Base-by-base conservation (phyloP, 2,797 vertebrate species). In the Crypturellus tataupa region DNA sequence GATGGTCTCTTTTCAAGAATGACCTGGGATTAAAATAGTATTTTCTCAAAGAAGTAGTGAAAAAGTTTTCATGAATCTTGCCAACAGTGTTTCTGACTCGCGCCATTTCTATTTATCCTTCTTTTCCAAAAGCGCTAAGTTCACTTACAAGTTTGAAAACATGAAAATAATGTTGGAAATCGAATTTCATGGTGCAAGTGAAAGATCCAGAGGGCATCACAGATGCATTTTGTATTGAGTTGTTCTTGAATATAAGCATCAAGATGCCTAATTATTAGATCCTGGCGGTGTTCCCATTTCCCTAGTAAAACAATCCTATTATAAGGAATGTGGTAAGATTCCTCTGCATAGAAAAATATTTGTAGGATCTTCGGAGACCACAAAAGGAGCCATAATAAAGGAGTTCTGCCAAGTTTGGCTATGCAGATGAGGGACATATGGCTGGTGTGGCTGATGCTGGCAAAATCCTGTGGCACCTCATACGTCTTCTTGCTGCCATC, bases 321-420 rank as follows among this genome's bases (percentile, higher is more conserved):
- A 91, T 75, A 81, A 93, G 90, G 92, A 76, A 81, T 6, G 67
- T 71, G 87, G 56, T 29, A 44, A 95, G 65, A 65, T 84, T 73
- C 33, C 87, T 79, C 70, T 46, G 2, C 39, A 33, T 7, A 59
- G 83, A 87, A 40, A 94, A 93, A 95, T 96, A 97, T 94, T 97
- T 96, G 93, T 96, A 97, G 96, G 98, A 97, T 98, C 95, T 98
- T 98, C 97, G 98, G 96, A 97, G 97, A 97, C 96, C 96, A 90
- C 96, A 96, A 86, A 98, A 95, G 81, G 96, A 97, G 77, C 95
- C 4, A 0, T 77, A 53, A 68, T 37, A 3, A 9, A 85, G 93
- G 95, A 91, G 87, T 96, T 95, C 94, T 97, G 96, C 97, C 96
- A 92, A 89, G 95, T 68, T 86, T 56, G 94, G 91, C 96, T 75